Evolutionary conservation across 92 coral and sea anemone genomes (phyloP).

Genomic region (Muricea muricata): DNA sequence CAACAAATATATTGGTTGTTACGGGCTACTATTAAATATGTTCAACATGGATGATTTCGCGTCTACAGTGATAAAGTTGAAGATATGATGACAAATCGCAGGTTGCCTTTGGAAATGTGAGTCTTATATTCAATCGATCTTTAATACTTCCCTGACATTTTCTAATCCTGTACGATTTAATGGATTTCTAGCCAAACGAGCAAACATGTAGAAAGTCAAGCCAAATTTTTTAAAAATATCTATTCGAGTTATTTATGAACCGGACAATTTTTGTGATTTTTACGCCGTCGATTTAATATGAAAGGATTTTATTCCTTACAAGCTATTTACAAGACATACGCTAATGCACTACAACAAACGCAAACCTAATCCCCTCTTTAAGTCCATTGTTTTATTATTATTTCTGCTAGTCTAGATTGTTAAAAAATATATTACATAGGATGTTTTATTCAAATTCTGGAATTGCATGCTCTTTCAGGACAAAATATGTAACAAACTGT

Average conservation of each 20-base stretch:
- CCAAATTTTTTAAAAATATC: neutral
- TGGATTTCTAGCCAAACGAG: neutral
- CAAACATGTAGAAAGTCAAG: constrained; percentile 28
- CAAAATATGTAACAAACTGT: too few species aligned
- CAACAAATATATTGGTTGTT: constrained; percentile 11
- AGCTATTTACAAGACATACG: neutral
- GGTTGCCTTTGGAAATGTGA: constrained; percentile 42
- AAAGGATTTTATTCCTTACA: too few species aligned
- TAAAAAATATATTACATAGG: neutral
- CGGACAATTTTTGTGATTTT: too few species aligned
- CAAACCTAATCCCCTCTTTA: neutral
- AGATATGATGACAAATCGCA: constrained; percentile 48
- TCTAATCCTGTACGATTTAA: constrained; percentile 35
- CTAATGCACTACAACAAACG: neutral
- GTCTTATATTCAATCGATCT: neutral
- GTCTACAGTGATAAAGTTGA: neutral
- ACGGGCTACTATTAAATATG: constrained; percentile 25
- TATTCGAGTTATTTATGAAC: neutral
- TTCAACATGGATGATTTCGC: neutral
- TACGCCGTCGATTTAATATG: too few species aligned
- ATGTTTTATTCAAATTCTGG: neutral
- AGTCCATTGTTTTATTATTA: neutral
- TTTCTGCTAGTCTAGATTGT: neutral
- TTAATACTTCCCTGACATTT: neutral
- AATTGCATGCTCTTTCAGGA: too few species aligned